Conservation (phyloP, 2,113 vertebrate genomes). For the Trogon melanurus region DNA sequence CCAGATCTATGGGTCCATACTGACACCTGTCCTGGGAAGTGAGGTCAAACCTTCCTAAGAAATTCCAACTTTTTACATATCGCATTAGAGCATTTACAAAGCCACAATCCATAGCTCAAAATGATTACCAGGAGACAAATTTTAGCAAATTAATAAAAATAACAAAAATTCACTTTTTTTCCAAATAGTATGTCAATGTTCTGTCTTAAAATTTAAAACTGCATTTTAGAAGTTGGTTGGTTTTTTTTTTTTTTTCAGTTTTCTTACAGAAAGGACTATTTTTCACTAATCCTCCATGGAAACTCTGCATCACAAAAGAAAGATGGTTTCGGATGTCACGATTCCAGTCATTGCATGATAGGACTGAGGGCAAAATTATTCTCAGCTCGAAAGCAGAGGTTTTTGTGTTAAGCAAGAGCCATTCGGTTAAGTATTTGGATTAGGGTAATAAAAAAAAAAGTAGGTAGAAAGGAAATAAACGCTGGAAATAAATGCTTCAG, state of each 20-base stretch:
- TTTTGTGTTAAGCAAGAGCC: not conserved
- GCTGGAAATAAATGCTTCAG: not conserved
- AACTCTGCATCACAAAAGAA: not conserved
- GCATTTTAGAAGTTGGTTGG: not conserved
- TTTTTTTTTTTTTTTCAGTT: not conserved
- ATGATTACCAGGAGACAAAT: not conserved
- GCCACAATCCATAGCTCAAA: not conserved
- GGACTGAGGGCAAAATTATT: not conserved
- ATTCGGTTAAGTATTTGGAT: not conserved
- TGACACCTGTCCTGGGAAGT: not conserved
- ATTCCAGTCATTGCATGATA: not conserved
- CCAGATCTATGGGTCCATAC: not conserved
- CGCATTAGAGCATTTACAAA: not conserved
- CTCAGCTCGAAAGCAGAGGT: not conserved
- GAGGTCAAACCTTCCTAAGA: not conserved
- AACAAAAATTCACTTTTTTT: not conserved
- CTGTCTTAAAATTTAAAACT: not conserved
- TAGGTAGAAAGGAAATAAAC: not conserved
- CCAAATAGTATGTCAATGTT: not conserved
- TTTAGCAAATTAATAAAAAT: not conserved
- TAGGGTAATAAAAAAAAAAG: not conserved
- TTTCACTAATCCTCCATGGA: not conserved
- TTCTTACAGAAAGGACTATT: not conserved
- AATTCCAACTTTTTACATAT: not conserved
- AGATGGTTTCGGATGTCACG: not conserved